Evolutionary conservation across 2,797 vertebrate genomes (phyloP).

Genomic region (Silurus lanzhouensis): DNA sequence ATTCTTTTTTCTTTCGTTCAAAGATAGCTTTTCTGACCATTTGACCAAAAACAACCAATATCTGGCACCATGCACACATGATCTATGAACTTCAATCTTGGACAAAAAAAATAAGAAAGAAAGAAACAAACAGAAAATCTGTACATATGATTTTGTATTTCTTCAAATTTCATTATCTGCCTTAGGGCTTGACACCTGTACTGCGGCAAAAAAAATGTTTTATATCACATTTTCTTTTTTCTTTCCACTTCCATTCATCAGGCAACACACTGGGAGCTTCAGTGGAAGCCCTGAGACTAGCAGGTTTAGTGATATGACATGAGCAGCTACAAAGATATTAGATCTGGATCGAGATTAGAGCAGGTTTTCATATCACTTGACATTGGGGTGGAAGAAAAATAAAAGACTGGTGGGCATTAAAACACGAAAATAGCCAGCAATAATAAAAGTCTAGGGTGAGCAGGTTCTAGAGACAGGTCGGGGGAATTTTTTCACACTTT

Average conservation of each 20-base stretch:
- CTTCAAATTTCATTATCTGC: slow-evolving; percentile 43
- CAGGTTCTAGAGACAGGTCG: slow-evolving; percentile 32
- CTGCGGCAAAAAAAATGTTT: slow-evolving; percentile 1
- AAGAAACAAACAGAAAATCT: neutral
- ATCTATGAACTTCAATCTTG: neutral
- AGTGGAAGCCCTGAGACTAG: slow-evolving; percentile 4
- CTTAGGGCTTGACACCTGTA: slow-evolving; percentile 28
- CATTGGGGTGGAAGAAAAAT: neutral
- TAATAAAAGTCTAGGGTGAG: slow-evolving; percentile 23
- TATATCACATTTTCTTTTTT: slow-evolving; percentile 31
- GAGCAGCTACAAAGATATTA: slow-evolving; percentile 42
- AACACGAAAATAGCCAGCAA: slow-evolving; percentile 37
- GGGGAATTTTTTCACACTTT: slow-evolving; percentile 48
- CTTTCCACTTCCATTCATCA: slow-evolving; percentile 28
- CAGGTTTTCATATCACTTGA: slow-evolving; percentile 41
- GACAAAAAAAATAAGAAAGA: neutral
- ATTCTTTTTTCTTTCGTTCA: neutral
- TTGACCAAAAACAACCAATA: neutral
- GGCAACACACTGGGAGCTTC: slow-evolving; percentile 31
- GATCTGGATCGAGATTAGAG: slow-evolving; percentile 28
- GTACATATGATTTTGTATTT: slow-evolving; percentile 15
- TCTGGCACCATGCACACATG: neutral
- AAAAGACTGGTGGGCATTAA: neutral
- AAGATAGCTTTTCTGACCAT: neutral
- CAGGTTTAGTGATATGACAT: slow-evolving; percentile 47